Evolutionary conservation across 2,888 invertebrate species (phyloP), one percentile per base, ranked within the genome.

Genomic region (Pecten maximus): DNA sequence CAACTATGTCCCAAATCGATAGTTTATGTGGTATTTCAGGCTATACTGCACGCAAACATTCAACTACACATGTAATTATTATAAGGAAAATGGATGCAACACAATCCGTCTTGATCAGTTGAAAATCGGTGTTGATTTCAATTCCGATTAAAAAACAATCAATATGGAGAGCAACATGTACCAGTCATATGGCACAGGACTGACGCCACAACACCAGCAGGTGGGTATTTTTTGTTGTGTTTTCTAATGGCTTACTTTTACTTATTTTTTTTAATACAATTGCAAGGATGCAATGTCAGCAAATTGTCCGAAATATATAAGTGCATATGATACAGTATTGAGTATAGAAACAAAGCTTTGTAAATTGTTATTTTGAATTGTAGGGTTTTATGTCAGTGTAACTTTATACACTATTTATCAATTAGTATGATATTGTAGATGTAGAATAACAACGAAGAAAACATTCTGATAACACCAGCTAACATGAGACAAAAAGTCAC

Each of bases 161-260:
- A 74, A 35, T 15, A 74, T 74, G 74, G 74, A 74, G 23, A 23
- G 74, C 74, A 74, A 28, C 15, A 74, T 74, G 74, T 74, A 74
- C 28, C 74, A 74, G 28, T 93, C 95, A 0, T 95, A 92, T 92
- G 92, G 93, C 35, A 93, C 94, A 44, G 95, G 94, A 3, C 88
- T 95, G 40, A 95, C 95, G 0, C 94, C 95, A 28, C 94, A 94
- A 50, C 94, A 94, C 48, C 94, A 94, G 89, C 91, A 92, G 91
- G 90, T 91, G 87, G 86, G 74, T 6, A 74, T 19, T 19, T n/a
- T 19, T n/a, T 54, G n/a, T n/a, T n/a, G n/a, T 23, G 54, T 54
- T 54, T n/a, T n/a, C n/a, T n/a, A n/a, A n/a, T n/a, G n/a, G n/a
- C n/a, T n/a, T n/a, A n/a, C n/a, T n/a, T n/a, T n/a, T n/a, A n/a